These are phyloP conservation scores for Petrocephalus schoutedeni DNA, from an alignment of 2,797 vertebrate species.

Conservation along the genomic window DNA sequence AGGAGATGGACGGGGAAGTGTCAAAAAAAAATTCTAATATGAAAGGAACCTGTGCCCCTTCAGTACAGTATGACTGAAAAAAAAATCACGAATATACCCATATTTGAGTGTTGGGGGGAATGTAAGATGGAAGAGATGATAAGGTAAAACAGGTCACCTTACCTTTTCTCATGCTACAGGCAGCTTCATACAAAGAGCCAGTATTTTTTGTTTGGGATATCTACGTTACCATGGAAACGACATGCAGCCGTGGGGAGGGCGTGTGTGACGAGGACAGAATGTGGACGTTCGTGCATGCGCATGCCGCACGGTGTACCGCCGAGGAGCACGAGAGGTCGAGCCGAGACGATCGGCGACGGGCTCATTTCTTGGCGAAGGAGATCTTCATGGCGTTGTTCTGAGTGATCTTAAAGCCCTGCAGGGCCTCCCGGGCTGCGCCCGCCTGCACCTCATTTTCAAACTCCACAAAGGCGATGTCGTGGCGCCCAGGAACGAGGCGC, in stretches of 20 bases:
- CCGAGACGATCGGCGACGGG: neutral
- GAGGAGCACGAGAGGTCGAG: neutral
- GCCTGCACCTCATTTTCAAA: slow-evolving; percentile 91
- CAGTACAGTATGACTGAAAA: neutral
- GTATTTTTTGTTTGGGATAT: neutral
- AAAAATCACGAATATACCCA: neutral
- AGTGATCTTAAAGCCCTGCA: slow-evolving; percentile 93
- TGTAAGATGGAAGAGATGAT: neutral
- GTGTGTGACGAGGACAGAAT: neutral
- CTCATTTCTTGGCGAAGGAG: slow-evolving; percentile 89
- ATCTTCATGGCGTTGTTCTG: slow-evolving; percentile 93
- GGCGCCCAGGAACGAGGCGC: slow-evolving; percentile 83
- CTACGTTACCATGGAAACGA: neutral
- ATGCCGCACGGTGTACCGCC: neutral
- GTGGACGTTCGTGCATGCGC: neutral
- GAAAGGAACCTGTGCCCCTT: neutral
- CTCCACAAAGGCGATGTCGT: slow-evolving; percentile 92
- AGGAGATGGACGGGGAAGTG: neutral
- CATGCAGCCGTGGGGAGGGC: neutral
- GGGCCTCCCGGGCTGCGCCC: slow-evolving; percentile 76
- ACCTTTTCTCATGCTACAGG: slow-evolving; percentile 1
- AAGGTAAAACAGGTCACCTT: neutral
- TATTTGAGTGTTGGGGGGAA: neutral
- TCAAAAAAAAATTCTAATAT: neutral
- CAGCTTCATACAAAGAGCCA: neutral